These are phyloP conservation scores for Anhinga rufa DNA, from an alignment of 2,113 vertebrate species.

Conservation along the genomic window DNA sequence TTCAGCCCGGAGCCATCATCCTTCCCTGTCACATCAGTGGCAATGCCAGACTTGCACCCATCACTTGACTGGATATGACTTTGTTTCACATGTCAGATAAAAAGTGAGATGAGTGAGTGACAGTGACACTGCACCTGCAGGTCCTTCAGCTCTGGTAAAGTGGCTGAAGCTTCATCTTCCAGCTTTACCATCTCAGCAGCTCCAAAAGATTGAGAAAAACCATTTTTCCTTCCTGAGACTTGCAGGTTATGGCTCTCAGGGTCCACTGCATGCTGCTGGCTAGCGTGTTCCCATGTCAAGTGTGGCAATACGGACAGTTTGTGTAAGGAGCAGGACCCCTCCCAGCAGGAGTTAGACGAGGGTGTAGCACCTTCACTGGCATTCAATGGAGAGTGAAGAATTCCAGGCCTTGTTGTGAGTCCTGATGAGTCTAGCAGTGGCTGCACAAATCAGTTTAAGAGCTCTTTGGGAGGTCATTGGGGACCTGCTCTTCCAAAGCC, in stretches of 20 bases:
- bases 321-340: background rate
- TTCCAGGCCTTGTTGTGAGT: background rate
- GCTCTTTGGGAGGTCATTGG: background rate
- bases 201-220: background rate
- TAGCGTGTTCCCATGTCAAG: background rate
- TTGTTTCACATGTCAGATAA: background rate
- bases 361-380: background rate
- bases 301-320: fast-evolving
- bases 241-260: background rate
- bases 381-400: background rate
- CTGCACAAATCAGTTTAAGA: background rate
- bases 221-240: background rate
- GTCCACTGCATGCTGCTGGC: background rate
- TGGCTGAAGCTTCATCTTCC: background rate
- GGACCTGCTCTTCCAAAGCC: background rate
- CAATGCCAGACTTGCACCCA: background rate
- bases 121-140: background rate
- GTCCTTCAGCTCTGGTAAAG: background rate
- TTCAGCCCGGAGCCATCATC: background rate
- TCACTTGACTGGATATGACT: background rate
- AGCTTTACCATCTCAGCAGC: background rate
- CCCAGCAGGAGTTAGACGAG: background rate
- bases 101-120: background rate
- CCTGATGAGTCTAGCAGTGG: background rate
- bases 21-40: background rate